Evolutionary conservation across 2,797 vertebrate species (phyloP), one percentile per base, ranked within the genome.

Genomic region (Botia almorhae): DNA sequence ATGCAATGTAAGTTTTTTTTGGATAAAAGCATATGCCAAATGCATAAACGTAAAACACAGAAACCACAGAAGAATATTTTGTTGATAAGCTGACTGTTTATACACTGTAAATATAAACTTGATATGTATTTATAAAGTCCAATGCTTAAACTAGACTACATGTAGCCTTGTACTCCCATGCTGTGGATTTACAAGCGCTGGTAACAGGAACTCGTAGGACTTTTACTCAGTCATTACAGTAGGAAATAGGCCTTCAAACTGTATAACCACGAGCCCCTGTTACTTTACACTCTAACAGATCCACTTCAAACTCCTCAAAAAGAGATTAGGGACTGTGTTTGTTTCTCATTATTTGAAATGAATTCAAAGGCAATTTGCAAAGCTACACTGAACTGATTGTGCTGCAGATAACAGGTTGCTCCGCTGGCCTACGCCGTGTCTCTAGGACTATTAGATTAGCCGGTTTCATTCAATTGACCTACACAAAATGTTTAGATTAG

Each of bases 381-480:
- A 69, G 65, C 63, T 33, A 36, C 29, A 43, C 69, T 55, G 33
- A 61, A 70, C 36, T 7, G 73, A 76, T 65, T 64, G 19, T 43
- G 29, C 53, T 61, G 67, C 19, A 70, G 56, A 76, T 70, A 64
- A 64, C 65, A 46, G 71, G 56, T 64, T 76, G 67, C 55, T 76
- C 33, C 2, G 46, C 12, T 48, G 7, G 58, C 73, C 33, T 56
- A 51, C n/a, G 10, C 36, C 19, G 14, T 29, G 58, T 56, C 67
- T 75, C 58, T 46, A 53, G 63, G 56, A 63, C 26, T 76, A 81
- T 76, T 76, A 65, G 67, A 81, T 81, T 76, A 76, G 56, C 26
- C 36, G 1, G 14, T 76, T 76, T 76, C 36, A 76, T 64, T 70
- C 29, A 48, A 55, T 70, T 76, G 73, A 81, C 67, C 73, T 71